These are phyloP conservation scores for Xyrauchen texanus DNA, from an alignment of 2,113 vertebrate genomes.

Conservation along the genomic window DNA sequence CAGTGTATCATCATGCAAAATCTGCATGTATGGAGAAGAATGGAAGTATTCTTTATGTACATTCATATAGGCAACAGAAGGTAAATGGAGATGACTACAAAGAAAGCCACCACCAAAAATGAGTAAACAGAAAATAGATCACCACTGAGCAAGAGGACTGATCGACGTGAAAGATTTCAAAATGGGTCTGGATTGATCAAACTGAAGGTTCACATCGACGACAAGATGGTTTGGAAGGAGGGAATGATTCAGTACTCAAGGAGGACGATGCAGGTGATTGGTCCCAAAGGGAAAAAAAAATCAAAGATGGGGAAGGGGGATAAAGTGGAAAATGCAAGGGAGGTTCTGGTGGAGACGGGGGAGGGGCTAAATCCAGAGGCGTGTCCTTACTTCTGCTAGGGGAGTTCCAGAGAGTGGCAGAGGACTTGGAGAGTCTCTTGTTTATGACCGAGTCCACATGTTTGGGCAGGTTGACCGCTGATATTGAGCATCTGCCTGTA, in stretches of 20 bases:
- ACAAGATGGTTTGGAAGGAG: not conserved
- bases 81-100: not conserved
- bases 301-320: constrained; percentile 23
- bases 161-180: constrained; percentile 28
- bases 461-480: constrained; percentile 98
- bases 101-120: constrained; percentile 62
- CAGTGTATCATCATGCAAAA: too few relatives aligned
- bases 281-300: constrained; percentile 49
- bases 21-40: not conserved
- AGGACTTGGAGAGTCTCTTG: constrained; percentile 99
- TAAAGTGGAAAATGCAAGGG: constrained; percentile 55
- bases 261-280: constrained; percentile 56
- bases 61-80: not conserved
- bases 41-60: not conserved
- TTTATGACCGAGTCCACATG: constrained; percentile 98
- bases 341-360: constrained; percentile 55
- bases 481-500: constrained; percentile 95
- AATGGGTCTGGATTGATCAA: not conserved
- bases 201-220: not conserved
- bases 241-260: constrained; percentile 60
- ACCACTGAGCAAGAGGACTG: constrained; percentile 18
- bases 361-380: constrained; percentile 49
- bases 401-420: constrained; percentile 98
- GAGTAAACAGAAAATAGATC: constrained; percentile 51
- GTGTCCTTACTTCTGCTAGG: constrained; percentile 97